phyloP scores from a whole-genome alignment of 2,113 vertebrate species.

The Megaptera novaeangliae region DNA sequence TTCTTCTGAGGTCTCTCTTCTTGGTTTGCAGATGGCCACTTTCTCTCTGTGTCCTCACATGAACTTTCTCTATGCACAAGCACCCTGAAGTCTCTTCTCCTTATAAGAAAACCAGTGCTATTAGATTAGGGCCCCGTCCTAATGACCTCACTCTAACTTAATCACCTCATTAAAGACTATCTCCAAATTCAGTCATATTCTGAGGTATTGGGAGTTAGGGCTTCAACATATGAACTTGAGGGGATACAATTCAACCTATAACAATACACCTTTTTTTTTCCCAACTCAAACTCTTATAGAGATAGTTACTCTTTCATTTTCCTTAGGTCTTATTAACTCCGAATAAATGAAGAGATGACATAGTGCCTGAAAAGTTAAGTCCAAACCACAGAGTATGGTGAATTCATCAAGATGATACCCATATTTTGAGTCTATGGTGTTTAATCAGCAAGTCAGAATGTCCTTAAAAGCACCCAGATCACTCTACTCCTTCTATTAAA shows the following conservation, averaged over 20 bases:
- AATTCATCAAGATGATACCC: background rate
- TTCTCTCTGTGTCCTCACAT: background rate
- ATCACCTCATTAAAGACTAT: background rate
- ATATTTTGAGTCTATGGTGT: background rate
- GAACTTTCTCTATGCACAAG: background rate
- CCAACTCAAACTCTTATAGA: background rate
- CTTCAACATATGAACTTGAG: background rate
- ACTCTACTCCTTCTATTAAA: background rate
- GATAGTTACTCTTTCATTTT: background rate
- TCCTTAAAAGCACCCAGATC: background rate
- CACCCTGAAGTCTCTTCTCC: background rate
- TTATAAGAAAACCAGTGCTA: background rate
- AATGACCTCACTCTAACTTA: background rate
- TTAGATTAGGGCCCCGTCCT: background rate
- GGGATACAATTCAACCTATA: background rate
- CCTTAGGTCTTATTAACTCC: background rate
- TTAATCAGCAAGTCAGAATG: background rate
- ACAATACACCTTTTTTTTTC: background rate
- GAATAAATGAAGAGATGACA: background rate
- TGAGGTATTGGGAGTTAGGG: accelerated
- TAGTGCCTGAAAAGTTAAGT: background rate
- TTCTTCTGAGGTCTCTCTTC: background rate
- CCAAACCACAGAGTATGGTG: background rate
- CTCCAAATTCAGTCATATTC: background rate
- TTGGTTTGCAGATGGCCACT: background rate